Base-by-base conservation (phyloP, 2,888 invertebrate genomes). In the Venusia cambrica region DNA sequence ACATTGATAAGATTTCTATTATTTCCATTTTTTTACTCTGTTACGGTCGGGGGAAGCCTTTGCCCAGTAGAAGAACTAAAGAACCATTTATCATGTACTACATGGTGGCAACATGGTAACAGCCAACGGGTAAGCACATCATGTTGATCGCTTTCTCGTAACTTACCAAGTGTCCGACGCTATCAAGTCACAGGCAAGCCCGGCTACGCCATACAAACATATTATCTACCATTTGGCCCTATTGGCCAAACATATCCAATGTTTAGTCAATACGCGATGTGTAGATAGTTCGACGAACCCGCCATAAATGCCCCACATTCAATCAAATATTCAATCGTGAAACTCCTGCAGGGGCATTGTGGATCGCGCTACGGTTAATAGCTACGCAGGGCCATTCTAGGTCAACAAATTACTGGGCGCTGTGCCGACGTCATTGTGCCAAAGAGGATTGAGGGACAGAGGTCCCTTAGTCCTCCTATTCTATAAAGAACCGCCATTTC, bases 291-390 rank as follows among this genome's bases (percentile, higher is more conserved):
- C 73, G 45, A 48, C 55, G 54, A 72, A 65, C 73, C 46, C 57
- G 41, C 50, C 52, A 58, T 43, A 36, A 54, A 54, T 57, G 69
- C 59, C 69, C 68, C 54, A 69, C 65, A 71, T 78, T 73, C 69
- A 75, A 81, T 84, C 74, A 80, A 79, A 78, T 72, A 77, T 78
- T 81, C 71, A 75, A 74, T 74, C 61, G 67, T 52, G 53, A 54
- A 55, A 54, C 57, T 53, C 59, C 51, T 62, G 67, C 63, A 50
- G 57, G 39, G 42, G 54, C 64, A 60, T 64, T 72, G 72, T 68
- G 56, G 33, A 32, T 32, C 43, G 45, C 63, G 45, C 51, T 48
- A 45, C 50, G 62, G 70, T 74, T 74, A 70, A 69, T 67, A 65
- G 65, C 59, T 60, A 65, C 64, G 59, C 61, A 51, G 51, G 24